phyloP scores from a whole-genome alignment of 2,113 vertebrate species.

The Elachura formosa region DNA sequence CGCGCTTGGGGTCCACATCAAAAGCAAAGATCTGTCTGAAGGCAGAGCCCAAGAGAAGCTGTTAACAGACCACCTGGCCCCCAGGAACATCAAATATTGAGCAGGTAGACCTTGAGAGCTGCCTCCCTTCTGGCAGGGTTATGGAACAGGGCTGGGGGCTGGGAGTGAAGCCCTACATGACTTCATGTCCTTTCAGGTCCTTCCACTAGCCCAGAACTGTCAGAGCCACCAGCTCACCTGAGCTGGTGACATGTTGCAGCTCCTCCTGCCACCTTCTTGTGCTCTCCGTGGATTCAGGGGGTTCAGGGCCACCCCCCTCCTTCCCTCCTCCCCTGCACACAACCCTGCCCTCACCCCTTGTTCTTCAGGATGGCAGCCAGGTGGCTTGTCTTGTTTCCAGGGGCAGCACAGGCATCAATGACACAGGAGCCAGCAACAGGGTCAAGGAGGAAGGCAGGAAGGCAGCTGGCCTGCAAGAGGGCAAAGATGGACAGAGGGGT shows the following conservation, averaged over 20 bases:
- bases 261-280: neutral
- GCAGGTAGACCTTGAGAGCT: neutral
- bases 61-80: neutral
- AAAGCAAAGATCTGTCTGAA: constrained; percentile 88
- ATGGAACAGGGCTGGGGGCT: neutral
- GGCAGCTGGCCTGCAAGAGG: constrained; percentile 83
- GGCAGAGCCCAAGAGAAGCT: neutral
- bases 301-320: too few relatives aligned
- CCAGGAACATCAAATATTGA: neutral
- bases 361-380: constrained; percentile 89
- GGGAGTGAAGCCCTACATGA: fast-evolving
- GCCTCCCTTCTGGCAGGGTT: neutral
- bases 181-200: neutral
- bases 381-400: constrained; percentile 94
- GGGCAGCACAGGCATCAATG: constrained; percentile 91
- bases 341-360: constrained; percentile 77
- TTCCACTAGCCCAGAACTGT: neutral
- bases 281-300: fast-evolving
- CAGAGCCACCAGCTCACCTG: neutral
- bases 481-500: fast-evolving
- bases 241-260: neutral
- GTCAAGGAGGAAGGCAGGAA: constrained; percentile 83
- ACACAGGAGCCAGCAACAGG: constrained; percentile 77
- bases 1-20: constrained; percentile 86
- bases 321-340: neutral